These are phyloP conservation scores for Eledona agricola DNA, from an alignment of 2,888 invertebrate genomes.

Conservation along the genomic window DNA sequence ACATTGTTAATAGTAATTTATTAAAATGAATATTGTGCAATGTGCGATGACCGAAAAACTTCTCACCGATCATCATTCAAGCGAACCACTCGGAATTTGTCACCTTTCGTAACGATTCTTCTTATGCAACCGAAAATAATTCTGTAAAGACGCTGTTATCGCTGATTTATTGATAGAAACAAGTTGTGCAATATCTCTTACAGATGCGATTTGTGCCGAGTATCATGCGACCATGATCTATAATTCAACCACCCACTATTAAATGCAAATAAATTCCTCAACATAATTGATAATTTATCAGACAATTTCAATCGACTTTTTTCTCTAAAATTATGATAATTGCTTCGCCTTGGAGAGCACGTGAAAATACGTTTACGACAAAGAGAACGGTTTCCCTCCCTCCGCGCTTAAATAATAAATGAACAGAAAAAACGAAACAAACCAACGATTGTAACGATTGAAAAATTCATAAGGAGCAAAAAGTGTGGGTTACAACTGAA, in stretches of 20 bases:
- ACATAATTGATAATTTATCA: too few species aligned
- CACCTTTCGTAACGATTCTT: constrained; percentile 3
- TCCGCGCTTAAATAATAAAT: constrained; percentile 23
- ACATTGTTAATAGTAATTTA: constrained; percentile 15
- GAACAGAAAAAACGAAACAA: constrained; percentile 4
- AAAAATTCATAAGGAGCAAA: too few species aligned
- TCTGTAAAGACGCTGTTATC: constrained; percentile 3
- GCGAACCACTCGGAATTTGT: too few species aligned
- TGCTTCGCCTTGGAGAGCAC: constrained; percentile 16
- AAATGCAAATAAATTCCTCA: constrained; percentile 1
- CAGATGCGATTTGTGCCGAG: background rate
- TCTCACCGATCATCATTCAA: too few species aligned
- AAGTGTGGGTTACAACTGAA: background rate
- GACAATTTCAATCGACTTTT: too few species aligned
- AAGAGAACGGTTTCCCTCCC: constrained; percentile 11
- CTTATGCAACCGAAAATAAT: constrained; percentile 1
- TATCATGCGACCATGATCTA: constrained; percentile 6
- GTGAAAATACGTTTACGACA: constrained; percentile 32
- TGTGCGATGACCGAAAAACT: constrained; percentile 2
- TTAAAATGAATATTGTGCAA: constrained; percentile 14
- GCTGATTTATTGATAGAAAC: constrained; percentile 8
- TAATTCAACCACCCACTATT: too few species aligned
- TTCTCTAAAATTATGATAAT: too few species aligned
- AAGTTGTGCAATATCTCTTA: constrained; percentile 2
- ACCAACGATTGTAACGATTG: background rate